Evolutionary conservation across 2,797 vertebrate genomes (phyloP).

Genomic region (Hipposideros larvatus): DNA sequence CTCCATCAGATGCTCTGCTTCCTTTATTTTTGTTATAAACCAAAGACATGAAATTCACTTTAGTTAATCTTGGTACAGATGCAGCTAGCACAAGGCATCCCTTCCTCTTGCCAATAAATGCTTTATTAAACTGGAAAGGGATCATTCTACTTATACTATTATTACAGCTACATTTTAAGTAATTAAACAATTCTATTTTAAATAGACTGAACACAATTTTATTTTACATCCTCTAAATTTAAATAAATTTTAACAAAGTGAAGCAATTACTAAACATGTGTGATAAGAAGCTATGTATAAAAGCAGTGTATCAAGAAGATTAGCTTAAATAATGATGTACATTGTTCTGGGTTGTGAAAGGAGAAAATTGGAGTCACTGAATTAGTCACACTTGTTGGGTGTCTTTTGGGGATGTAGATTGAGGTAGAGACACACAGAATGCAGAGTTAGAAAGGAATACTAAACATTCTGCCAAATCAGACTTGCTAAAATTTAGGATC

Average conservation of each 20-base stretch:
- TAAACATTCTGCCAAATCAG: neutral
- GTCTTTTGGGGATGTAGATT: neutral
- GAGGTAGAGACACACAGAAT: neutral
- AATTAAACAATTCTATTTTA: neutral
- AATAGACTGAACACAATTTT: constrained; percentile 27
- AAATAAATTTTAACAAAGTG: constrained; percentile 20
- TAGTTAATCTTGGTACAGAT: neutral
- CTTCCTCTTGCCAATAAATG: neutral
- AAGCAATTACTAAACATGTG: neutral
- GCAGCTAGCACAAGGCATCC: neutral
- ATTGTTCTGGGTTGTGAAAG: neutral
- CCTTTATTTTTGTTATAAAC: neutral
- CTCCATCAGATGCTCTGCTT: neutral
- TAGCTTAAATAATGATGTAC: neutral
- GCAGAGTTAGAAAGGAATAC: neutral
- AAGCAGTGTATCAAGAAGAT: neutral
- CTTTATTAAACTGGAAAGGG: neutral
- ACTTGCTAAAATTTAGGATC: neutral
- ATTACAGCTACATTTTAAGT: neutral
- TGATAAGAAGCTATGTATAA: neutral
- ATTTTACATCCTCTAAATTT: constrained; percentile 3
- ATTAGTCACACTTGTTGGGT: neutral
- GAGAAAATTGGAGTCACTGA: neutral
- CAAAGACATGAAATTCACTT: neutral
- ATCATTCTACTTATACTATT: neutral